These are phyloP conservation scores for Trachelus iudaicus DNA, from an alignment of 2,888 invertebrate species.

Conservation along the genomic window DNA sequence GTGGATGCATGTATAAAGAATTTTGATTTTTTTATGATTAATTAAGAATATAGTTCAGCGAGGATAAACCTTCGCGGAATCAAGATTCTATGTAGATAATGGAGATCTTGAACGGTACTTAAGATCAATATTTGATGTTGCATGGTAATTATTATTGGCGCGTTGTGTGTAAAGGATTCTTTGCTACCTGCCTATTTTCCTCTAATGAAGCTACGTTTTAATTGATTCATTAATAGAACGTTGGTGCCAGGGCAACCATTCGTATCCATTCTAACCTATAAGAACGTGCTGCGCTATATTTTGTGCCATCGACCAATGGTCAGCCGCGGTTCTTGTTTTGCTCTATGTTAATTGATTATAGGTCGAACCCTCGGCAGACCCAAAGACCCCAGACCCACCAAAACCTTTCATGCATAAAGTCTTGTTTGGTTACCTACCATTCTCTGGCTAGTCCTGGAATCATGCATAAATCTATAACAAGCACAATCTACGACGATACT, in stretches of 20 bases:
- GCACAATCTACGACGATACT: constrained; percentile 40
- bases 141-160: not conserved
- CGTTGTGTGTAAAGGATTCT: not conserved
- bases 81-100: not conserved
- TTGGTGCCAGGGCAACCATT: not conserved
- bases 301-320: constrained; percentile 32
- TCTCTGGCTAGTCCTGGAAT: constrained; percentile 18
- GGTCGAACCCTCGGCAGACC: constrained; percentile 44
- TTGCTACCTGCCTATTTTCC: not conserved
- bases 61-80: not conserved
- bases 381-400: constrained; percentile 33
- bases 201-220: not conserved
- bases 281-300: constrained; percentile 34
- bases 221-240: not conserved
- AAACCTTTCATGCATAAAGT: constrained; percentile 35
- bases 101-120: not conserved
- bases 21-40: not conserved
- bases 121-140: not conserved
- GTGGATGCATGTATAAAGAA: not conserved
- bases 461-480: constrained; percentile 51
- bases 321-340: constrained; percentile 48
- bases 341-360: constrained; percentile 57
- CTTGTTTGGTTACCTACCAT: constrained; percentile 28
- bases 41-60: not conserved
- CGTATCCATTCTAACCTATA: not conserved